Percentiles rank a stretch among this genome's conserved stretches.
phyloP scores from a whole-genome alignment of 2,113 vertebrate species.

The Gobius niger region DNA sequence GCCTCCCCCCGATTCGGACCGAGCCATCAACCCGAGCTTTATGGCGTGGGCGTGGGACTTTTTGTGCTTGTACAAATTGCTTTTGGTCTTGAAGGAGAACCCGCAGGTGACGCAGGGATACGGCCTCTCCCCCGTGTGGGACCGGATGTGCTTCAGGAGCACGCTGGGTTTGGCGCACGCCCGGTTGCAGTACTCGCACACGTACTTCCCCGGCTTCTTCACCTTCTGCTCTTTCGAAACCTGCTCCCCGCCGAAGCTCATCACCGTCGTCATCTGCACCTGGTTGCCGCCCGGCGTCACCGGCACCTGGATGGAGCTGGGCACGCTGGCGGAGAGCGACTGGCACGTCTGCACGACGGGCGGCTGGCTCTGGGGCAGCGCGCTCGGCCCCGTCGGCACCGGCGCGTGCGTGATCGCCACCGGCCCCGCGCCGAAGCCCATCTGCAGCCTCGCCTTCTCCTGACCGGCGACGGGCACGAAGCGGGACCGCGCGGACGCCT shows the following conservation, averaged over 20 bases:
- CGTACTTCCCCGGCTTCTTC: slow-evolving; percentile 96
- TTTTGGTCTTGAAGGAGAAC: slow-evolving; percentile 99
- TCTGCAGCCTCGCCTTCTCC: slow-evolving; percentile 81
- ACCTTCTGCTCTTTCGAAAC: slow-evolving; percentile 93
- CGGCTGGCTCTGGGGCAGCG: slow-evolving; percentile 86
- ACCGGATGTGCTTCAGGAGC: slow-evolving; percentile 95
- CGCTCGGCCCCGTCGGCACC: slow-evolving; percentile 80
- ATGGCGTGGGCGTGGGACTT: slow-evolving; percentile 98
- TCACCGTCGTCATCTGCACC: slow-evolving; percentile 83
- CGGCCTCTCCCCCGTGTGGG: slow-evolving; percentile 96
- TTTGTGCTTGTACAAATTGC: slow-evolving; percentile 99
- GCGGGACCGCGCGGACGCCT: slow-evolving; percentile 65
- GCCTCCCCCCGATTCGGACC: slow-evolving; percentile 84
- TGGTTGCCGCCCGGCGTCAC: slow-evolving; percentile 85
- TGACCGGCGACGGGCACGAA: slow-evolving; percentile 73
- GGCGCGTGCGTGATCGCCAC: slow-evolving; percentile 78
- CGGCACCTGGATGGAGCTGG: slow-evolving; percentile 83
- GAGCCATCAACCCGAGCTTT: slow-evolving; percentile 90
- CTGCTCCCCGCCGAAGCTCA: slow-evolving; percentile 86
- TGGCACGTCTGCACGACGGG: slow-evolving; percentile 83
- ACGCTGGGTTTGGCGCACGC: slow-evolving; percentile 98
- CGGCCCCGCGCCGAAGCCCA: slow-evolving; percentile 81
- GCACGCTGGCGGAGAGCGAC: slow-evolving; percentile 82
- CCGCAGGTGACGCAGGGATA: slow-evolving; percentile 97
- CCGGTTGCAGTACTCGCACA: slow-evolving; percentile 93